phyloP scores from a whole-genome alignment of 1,140 invertebrate genomes.

The Heliconius eleuchia region DNA sequence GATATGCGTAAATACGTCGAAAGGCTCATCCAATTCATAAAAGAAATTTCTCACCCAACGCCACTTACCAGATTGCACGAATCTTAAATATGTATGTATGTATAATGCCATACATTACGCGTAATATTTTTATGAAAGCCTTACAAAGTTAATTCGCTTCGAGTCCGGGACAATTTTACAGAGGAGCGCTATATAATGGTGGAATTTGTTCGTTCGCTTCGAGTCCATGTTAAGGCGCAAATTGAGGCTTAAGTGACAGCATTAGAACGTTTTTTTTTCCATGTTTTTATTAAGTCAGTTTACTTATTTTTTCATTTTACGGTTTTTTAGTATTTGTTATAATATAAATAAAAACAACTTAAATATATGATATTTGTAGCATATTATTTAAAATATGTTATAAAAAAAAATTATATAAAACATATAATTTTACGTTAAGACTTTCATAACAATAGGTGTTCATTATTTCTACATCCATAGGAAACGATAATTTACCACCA shows the following conservation, averaged over 20 bases:
- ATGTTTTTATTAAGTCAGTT: too few species aligned
- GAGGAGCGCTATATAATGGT: conserved; percentile 65
- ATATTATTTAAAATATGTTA: too few species aligned
- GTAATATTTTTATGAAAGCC: conserved; percentile 57
- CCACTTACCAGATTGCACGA: conserved; percentile 38
- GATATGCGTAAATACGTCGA: conserved; percentile 7
- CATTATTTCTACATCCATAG: too few species aligned
- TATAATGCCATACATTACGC: conserved; percentile 50
- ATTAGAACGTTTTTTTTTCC: conserved; percentile 17
- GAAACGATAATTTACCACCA: too few species aligned
- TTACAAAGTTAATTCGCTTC: conserved; percentile 68
- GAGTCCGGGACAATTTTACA: conserved; percentile 58
- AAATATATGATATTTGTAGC: too few species aligned
- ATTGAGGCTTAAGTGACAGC: conserved; percentile 33
- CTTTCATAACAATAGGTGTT: too few species aligned
- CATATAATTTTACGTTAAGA: too few species aligned
- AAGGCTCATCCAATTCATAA: conserved; percentile 15
- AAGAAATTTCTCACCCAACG: conserved; percentile 25
- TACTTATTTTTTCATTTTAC: too few species aligned
- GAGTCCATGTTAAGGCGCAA: conserved; percentile 46
- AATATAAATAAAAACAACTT: too few species aligned
- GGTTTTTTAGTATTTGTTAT: too few species aligned
- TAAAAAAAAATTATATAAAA: too few species aligned
- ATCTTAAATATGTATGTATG: conserved; percentile 45
- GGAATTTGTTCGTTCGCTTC: conserved; percentile 60